Evolutionary conservation across 2,888 invertebrate species (phyloP).

Genomic region (Rotaria magnacalcarata): DNA sequence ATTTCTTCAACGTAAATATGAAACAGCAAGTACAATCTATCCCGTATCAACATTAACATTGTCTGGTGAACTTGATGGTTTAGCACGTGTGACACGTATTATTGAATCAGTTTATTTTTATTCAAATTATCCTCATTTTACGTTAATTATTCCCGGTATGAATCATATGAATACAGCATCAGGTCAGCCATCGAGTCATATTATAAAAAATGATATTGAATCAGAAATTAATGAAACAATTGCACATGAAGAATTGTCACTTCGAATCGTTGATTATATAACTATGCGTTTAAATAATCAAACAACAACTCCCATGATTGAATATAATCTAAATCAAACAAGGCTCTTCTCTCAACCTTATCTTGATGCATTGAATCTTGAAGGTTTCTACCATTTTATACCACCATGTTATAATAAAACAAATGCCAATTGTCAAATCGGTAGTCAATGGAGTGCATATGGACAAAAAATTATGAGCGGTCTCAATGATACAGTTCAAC

Average conservation of each 20-base stretch:
- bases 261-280: slow-evolving; percentile 29
- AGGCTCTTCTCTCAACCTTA: slow-evolving; percentile 1
- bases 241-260: slow-evolving; percentile 37
- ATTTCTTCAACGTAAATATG: slow-evolving; percentile 41
- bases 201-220: slow-evolving; percentile 42
- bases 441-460: slow-evolving; percentile 38
- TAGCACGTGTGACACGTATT: slow-evolving; percentile 41
- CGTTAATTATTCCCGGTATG: slow-evolving; percentile 41
- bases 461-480: slow-evolving; percentile 38
- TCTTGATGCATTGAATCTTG: slow-evolving; percentile 39
- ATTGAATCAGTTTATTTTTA: slow-evolving; percentile 40
- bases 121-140: slow-evolving; percentile 28
- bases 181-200: slow-evolving; percentile 34
- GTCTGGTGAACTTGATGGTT: slow-evolving; percentile 41
- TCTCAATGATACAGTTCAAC: not conserved
- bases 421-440: slow-evolving; percentile 22
- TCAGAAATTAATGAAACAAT: slow-evolving; percentile 37
- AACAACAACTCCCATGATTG: slow-evolving; percentile 8
- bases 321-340: slow-evolving; percentile 29
- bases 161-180: slow-evolving; percentile 43
- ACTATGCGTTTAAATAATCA: slow-evolving; percentile 8
- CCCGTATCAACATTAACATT: slow-evolving; percentile 37
- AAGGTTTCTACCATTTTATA: slow-evolving; percentile 44
- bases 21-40: not conserved
- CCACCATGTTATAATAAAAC: slow-evolving; percentile 40